Evolutionary conservation across 2,888 invertebrate species (phyloP).

Genomic region (Cyclophora albipunctata): DNA sequence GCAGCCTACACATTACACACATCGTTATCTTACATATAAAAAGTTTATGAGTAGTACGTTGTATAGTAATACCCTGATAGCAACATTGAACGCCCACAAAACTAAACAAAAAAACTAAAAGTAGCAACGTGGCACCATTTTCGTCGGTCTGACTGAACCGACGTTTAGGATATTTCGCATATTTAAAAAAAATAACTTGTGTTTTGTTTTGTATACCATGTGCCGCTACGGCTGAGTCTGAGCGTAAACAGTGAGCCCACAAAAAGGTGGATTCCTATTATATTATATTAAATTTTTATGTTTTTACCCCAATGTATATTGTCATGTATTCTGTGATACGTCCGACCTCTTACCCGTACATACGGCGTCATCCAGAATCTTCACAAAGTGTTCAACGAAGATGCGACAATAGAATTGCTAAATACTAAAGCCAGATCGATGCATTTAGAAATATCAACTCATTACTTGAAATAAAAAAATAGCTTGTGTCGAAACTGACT

Average conservation of each 20-base stretch:
- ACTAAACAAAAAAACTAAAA: no score
- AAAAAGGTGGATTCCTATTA: constrained; percentile 22
- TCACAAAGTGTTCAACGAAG: constrained; percentile 10
- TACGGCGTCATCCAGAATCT: no score
- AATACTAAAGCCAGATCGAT: constrained; percentile 18
- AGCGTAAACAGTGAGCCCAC: constrained; percentile 57
- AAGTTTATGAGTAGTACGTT: no score
- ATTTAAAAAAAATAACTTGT: no score
- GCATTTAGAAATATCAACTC: constrained; percentile 16
- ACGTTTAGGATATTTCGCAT: no score
- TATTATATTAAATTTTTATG: background rate
- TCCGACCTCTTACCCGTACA: constrained; percentile 1
- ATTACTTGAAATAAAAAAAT: constrained; percentile 27
- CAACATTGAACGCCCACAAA: no score
- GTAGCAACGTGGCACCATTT: no score
- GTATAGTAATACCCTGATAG: no score
- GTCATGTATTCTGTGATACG: constrained; percentile 11
- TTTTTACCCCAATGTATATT: background rate
- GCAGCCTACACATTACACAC: constrained; percentile 59
- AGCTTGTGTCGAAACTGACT: constrained; percentile 28
- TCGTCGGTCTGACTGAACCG: no score
- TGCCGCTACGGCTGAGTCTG: background rate
- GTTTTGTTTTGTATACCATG: no score
- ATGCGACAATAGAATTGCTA: constrained; percentile 30
- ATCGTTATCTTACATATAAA: constrained; percentile 3